phyloP scores from a whole-genome alignment of 1,140 invertebrate species.

The Atopsyche davidsoni region DNA sequence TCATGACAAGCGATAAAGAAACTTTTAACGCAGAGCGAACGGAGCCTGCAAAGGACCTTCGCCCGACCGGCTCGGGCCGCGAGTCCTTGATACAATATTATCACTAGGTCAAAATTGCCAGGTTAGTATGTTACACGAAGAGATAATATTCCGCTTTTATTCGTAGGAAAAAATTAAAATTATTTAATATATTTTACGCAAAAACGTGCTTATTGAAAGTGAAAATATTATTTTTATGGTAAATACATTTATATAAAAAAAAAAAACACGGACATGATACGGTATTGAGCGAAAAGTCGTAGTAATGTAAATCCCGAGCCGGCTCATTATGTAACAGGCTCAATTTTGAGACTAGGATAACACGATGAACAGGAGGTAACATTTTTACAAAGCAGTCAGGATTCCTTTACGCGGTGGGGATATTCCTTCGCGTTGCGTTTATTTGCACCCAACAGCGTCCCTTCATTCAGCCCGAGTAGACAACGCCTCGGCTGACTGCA shows the following conservation, averaged over 20 bases:
- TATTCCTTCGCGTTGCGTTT: too few species aligned
- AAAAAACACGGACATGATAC: too few species aligned
- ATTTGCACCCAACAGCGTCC: too few species aligned
- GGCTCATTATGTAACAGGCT: conserved; percentile 14
- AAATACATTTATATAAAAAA: too few species aligned
- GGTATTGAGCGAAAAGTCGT: too few species aligned
- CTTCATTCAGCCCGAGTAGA: too few species aligned
- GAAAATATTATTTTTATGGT: too few species aligned
- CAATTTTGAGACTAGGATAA: conserved; percentile 18
- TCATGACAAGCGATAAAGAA: conserved; percentile 40
- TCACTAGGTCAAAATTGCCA: conserved; percentile 32
- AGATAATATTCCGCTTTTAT: not conserved
- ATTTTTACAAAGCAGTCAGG: conserved; percentile 11
- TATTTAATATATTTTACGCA: too few species aligned
- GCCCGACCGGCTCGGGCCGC: not conserved
- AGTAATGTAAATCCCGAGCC: not conserved
- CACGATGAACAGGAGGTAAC: conserved; percentile 10
- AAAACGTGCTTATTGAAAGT: too few species aligned
- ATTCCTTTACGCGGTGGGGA: too few species aligned
- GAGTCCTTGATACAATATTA: conserved; percentile 30
- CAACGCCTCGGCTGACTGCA: too few species aligned
- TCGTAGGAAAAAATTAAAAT: too few species aligned
- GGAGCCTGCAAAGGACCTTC: conserved; percentile 36
- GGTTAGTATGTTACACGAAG: conserved; percentile 14
- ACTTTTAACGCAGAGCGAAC: conserved; percentile 34